These are phyloP conservation scores for Sminthurides aquaticus DNA, from an alignment of 2,888 invertebrate genomes.

Conservation along the genomic window DNA sequence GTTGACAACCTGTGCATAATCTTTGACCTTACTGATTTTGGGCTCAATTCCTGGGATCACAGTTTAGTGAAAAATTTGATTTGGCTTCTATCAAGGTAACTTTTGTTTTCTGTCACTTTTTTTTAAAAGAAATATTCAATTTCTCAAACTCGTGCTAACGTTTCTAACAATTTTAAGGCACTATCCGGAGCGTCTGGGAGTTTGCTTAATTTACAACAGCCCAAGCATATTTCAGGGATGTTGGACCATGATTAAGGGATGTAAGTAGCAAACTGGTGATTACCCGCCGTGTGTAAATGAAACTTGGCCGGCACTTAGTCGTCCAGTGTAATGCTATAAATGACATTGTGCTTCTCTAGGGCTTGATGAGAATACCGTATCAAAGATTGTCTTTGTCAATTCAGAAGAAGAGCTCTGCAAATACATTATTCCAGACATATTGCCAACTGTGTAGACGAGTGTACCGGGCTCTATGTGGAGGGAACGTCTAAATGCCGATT, in stretches of 20 bases:
- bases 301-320: not conserved
- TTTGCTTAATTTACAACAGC: constrained; percentile 67
- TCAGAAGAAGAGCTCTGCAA: constrained; percentile 64
- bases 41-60: constrained; percentile 47
- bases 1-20: constrained; percentile 71
- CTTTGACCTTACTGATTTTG: constrained; percentile 67
- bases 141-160: not conserved
- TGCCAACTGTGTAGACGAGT: constrained; percentile 50
- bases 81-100: constrained; percentile 24
- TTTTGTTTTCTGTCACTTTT: not conserved
- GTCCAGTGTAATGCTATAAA: not conserved
- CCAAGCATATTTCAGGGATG: constrained; percentile 58
- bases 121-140: not conserved
- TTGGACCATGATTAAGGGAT: constrained; percentile 68
- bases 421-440: constrained; percentile 68
- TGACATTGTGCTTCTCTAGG: constrained; percentile 42
- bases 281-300: no score
- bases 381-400: constrained; percentile 65
- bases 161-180: constrained; percentile 53
- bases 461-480: no score
- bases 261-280: constrained; percentile 44
- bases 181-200: constrained; percentile 69
- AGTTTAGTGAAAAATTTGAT: constrained; percentile 68
- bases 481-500: no score
- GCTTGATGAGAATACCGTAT: constrained; percentile 69